Base-by-base conservation (phyloP, 2,113 vertebrate genomes). In the Pelvicachromis taeniatus region DNA sequence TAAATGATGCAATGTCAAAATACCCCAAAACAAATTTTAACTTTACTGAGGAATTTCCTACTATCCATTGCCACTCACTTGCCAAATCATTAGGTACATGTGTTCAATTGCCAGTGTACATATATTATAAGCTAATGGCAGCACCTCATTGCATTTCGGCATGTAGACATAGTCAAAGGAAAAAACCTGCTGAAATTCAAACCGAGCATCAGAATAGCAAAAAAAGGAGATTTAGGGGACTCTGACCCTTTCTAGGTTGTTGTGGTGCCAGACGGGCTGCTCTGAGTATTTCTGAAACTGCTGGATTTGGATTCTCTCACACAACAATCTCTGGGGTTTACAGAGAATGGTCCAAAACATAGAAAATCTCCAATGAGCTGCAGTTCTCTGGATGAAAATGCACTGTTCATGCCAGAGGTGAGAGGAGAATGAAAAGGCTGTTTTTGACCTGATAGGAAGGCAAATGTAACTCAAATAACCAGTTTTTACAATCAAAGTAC, bases 391-490 rank as follows among this genome's bases (percentile, higher is more conserved):
- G 35, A 2, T 65, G 21, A 40, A 68, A 68, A 42, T 68, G n/a
- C n/a, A 40, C 7, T 42, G 12, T 68, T 42, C n/a, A 42, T 68
- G 13, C n/a, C 35, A 68, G 63, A 68, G n/a, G 4, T 26, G 9
- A 42, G 61, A 68, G n/a, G 38, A 68, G n/a, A 42, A 42, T 23
- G 3, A 21, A 42, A 42, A 42, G 7, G n/a, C 38, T 68, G 63
- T n/a, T 14, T 68, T 42, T 23, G 13, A 68, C 33, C 3, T 0
- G 63, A 14, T 3, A 26, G 38, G 12, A 40, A 68, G 1, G 63
- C 13, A 45, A 68, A 42, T 42, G 38, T 6, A 68, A 68, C 63
- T 16, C 12, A 42, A 48, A 17, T 50, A 50, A 26, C 13, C 63
- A 45, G 21, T 68, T 14, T 40, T 16, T 68, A 40, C 13, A 68